Base-by-base conservation (phyloP, 2,797 vertebrate species). In the Clamator glandarius region DNA sequence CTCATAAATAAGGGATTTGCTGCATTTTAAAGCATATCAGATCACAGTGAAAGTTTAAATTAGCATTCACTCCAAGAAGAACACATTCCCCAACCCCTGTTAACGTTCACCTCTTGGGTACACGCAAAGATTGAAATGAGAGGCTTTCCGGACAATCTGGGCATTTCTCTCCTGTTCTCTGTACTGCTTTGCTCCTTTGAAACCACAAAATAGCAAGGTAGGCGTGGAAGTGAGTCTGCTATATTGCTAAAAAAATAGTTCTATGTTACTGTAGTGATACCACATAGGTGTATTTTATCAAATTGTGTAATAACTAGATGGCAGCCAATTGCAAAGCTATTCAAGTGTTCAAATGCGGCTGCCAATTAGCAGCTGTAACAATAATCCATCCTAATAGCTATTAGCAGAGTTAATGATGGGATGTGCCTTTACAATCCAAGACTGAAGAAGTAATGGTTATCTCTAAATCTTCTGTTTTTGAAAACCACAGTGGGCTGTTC, bases 1-100 rank as follows among this genome's bases (percentile, higher is more conserved):
- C 91, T 97, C 84, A 97, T 96, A 92, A 97, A 95, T 96, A 95
- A 97, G 92, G 81, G 73, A 95, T 95, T 95, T 93, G 87, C 80
- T 96, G 74, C 70, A 87, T 94, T 94, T 58, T 82, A 75, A 89
- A 93, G 82, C 74, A 50, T 80, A 90, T 93, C 85, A 59, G 89
- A 95, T 95, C 91, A 90, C 90, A 95, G 87, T 41, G 72, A 85
- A 93, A 69, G 41, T 94, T 96, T 88, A 79, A 93, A 86, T 94
- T 95, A 96, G 87, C 79, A 93, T 95, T 93, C 63, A 90, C 26
- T 90, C 57, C 51, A 80, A 97, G 68, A 82, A 72, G 85, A 92
- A 78, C 58, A 82, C 93, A 87, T 48, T 84, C 51, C 33, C 29
- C 42, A 94, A 15, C 31, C 29, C 25, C 9, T 78, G 74, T 88